phyloP scores from a whole-genome alignment of 37 sponge, comb jelly and placozoan species.

The Aphrocallistes beatrix region DNA sequence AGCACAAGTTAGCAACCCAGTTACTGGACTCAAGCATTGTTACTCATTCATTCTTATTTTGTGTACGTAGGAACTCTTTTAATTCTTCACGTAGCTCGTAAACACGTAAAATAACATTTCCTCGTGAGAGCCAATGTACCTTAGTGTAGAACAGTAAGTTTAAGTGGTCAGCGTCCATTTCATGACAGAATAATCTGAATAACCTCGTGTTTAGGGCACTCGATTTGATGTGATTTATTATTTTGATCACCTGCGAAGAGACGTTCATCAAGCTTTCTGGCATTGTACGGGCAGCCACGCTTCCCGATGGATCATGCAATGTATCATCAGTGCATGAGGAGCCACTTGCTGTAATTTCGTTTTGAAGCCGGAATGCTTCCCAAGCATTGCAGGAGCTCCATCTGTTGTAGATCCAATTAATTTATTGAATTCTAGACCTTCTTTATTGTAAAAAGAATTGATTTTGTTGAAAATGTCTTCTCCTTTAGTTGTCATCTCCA shows the following conservation, averaged over 20 bases:
- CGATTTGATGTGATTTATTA: constrained; percentile 8
- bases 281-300: constrained; percentile 12
- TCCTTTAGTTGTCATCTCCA: constrained; percentile 7
- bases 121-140: constrained; percentile 9
- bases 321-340: constrained; percentile 5
- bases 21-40: not conserved
- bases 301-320: constrained; percentile 17
- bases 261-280: constrained; percentile 14
- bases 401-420: constrained; percentile 13
- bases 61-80: constrained; percentile 16
- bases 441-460: not conserved
- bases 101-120: constrained; percentile 13
- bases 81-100: constrained; percentile 17
- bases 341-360: constrained; percentile 17
- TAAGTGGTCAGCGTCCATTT: constrained; percentile 8
- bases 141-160: not conserved
- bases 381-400: constrained; percentile 17
- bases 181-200: constrained; percentile 16
- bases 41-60: not conserved
- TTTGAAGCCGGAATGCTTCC: constrained; percentile 10
- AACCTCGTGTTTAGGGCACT: constrained; percentile 19
- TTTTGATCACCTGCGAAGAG: not conserved
- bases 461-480: constrained; percentile 6
- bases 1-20: constrained; percentile 8
- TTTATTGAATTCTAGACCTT: constrained; percentile 7